Conservation (phyloP, 2,797 vertebrate genomes). For the Labroides dimidiatus region DNA sequence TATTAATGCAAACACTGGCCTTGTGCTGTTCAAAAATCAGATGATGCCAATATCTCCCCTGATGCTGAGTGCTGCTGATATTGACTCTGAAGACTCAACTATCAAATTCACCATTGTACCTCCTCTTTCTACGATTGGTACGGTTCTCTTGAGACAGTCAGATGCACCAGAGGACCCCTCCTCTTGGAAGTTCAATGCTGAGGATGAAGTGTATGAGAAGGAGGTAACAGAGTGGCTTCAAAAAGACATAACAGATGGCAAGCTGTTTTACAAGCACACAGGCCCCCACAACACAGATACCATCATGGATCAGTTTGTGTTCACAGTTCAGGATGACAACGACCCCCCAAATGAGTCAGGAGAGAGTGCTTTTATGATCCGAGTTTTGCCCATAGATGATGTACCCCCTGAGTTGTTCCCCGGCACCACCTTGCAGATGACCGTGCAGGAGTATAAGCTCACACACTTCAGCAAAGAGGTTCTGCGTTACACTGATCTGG, state of each 20-base stretch:
- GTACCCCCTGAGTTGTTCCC: slow-evolving; percentile 89
- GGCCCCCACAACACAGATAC: slow-evolving; percentile 89
- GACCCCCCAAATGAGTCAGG: slow-evolving; percentile 93
- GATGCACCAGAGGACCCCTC: slow-evolving; percentile 87
- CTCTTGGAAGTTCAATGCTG: slow-evolving; percentile 87
- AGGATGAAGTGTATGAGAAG: slow-evolving; percentile 89
- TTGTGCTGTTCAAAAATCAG: slow-evolving; percentile 91
- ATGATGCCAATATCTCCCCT: slow-evolving; percentile 86
- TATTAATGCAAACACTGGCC: slow-evolving; percentile 92
- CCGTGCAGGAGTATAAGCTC: slow-evolving; percentile 92
- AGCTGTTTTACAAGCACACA: slow-evolving; percentile 90
- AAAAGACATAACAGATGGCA: slow-evolving; percentile 91
- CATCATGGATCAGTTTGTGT: slow-evolving; percentile 88
- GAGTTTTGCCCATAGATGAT: slow-evolving; percentile 90
- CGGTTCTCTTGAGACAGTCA: slow-evolving; percentile 90
- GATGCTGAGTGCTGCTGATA: slow-evolving; percentile 91
- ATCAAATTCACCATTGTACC: slow-evolving; percentile 88
- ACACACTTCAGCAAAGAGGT: slow-evolving; percentile 90
- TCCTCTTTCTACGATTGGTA: slow-evolving; percentile 80
- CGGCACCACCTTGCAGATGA: slow-evolving; percentile 89
- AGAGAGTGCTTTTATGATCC: slow-evolving; percentile 86
- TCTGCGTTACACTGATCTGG: slow-evolving; percentile 92
- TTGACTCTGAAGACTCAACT: slow-evolving; percentile 93
- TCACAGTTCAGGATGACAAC: slow-evolving; percentile 94
- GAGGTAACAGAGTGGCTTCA: slow-evolving; percentile 92